A percentile compares a stretch with the other conserved stretches of the same genome.
These are phyloP conservation scores for Hypselothyrea guttata DNA, from an alignment of 2,888 invertebrate species.

Conservation along the genomic window DNA sequence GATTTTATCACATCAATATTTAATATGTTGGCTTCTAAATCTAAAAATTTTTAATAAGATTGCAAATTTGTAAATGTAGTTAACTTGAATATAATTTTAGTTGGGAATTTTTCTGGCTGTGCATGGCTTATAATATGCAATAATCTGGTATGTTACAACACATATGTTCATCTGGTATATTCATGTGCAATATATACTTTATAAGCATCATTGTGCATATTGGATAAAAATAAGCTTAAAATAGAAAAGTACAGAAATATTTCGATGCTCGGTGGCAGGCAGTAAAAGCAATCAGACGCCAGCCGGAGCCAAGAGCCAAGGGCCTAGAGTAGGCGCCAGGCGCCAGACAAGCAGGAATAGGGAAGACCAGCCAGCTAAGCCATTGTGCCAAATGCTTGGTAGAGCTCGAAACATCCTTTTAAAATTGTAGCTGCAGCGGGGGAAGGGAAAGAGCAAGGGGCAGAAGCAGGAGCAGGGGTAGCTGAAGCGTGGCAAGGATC, in stretches of 20 bases:
- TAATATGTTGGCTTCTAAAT: no score
- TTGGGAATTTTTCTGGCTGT: conserved; percentile 14
- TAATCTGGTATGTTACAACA: conserved; percentile 52
- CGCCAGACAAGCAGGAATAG: conserved; percentile 21
- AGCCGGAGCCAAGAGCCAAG: conserved; percentile 13
- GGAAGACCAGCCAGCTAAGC: conserved; percentile 21
- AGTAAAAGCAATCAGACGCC: conserved; percentile 69
- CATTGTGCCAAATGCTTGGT: conserved; percentile 65
- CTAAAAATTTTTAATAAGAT: no score
- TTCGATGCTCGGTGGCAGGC: conserved; percentile 54
- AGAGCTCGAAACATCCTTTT: conserved; percentile 69
- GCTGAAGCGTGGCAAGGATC: conserved; percentile 2
- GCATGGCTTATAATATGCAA: conserved; percentile 72
- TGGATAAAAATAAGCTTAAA: conserved; percentile 75
- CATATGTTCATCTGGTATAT: conserved; percentile 26
- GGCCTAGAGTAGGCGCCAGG: conserved; percentile 8
- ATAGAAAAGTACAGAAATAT: conserved; percentile 70
- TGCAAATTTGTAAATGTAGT: no score
- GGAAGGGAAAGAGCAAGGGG: conserved; percentile 9
- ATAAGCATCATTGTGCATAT: conserved; percentile 77
- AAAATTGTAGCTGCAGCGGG: conserved; percentile 39
- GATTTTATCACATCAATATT: no score
- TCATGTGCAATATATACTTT: conserved; percentile 70
- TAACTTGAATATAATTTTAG: no score
- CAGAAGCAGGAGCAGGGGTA: conserved; percentile 1